phyloP scores from a whole-genome alignment of 2,888 invertebrate genomes.

The Cheiracanthium punctorium region DNA sequence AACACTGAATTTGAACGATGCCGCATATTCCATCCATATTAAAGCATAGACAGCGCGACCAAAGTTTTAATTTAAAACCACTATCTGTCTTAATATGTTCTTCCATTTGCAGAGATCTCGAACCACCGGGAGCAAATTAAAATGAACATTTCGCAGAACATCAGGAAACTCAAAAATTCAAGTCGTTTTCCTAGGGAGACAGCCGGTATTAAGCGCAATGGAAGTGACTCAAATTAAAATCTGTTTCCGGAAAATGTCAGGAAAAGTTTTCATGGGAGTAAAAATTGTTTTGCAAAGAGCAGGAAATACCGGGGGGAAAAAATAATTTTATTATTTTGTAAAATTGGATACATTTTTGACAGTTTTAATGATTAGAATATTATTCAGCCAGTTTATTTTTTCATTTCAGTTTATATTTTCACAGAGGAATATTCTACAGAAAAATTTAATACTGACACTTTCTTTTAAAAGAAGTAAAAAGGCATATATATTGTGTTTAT shows the following conservation, averaged over 20 bases:
- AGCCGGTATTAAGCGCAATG: background rate
- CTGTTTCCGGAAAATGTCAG: background rate
- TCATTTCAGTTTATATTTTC: too few relatives aligned
- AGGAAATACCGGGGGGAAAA: too few relatives aligned
- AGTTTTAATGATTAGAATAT: too few relatives aligned
- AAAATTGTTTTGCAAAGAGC: background rate
- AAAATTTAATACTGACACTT: too few relatives aligned
- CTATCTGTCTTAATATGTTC: background rate
- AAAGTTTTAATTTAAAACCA: constrained; percentile 31
- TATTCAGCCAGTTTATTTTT: too few relatives aligned
- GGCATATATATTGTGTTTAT: too few relatives aligned
- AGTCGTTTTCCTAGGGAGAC: background rate
- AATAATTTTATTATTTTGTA: background rate
- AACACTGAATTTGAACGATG: background rate
- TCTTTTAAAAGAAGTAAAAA: too few relatives aligned
- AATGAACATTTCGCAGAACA: background rate
- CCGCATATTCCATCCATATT: constrained; percentile 47
- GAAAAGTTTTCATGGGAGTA: background rate
- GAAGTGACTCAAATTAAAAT: background rate
- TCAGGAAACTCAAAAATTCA: background rate
- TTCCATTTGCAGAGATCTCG: background rate
- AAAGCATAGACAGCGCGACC: constrained; percentile 1
- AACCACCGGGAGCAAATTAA: background rate
- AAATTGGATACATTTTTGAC: background rate
- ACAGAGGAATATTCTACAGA: too few relatives aligned